Evolutionary conservation across 2,113 vertebrate species (phyloP), one percentile per base, ranked within the genome.

Genomic region (Quiscalus mexicanus): DNA sequence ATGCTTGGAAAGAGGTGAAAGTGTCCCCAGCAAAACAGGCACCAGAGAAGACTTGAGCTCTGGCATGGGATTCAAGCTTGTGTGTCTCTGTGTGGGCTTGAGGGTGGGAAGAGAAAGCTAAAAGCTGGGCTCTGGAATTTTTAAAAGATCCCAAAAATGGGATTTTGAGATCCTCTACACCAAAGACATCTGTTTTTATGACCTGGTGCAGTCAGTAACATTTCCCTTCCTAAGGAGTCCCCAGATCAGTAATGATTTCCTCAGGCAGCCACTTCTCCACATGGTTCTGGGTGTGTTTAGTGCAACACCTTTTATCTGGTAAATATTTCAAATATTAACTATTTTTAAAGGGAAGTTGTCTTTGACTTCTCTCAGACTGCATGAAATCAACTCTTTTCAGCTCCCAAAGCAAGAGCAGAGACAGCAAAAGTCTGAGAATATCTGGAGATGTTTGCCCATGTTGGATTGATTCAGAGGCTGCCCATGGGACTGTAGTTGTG

Each of bases 211-310:
- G 49, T 33, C 37, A 77, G 33, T 28, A 59, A 47, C 5, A 10
- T 8, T 78, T 69, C 10, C 35, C 49, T 47, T 28, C 31, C 52
- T 33, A 8, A 56, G 18, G 17, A 11, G 4, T 33, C 23, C 65
- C 31, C 33, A 60, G 23, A 14, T 5, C 55, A 52, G 21, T 8
- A 2, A 62, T 9, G 11, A 15, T 52, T 68, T 84, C 28, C 55
- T 35, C 0, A 2, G 17, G 23, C 35, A 70, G 13, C 17, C 42
- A 20, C 23, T 76, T 49, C 50, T 15, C 27, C 1, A 11, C 42
- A 21, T 58, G 20, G 9, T 10, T 59, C 49, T 21, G 28, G 23
- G 4, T 0, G 0, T 23, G 41, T 15, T 44, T 41, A 24, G 12
- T 30, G 52, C 41, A 60, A n/a, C 6, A 6, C 5, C 4, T 35